A percentile compares a stretch with the other conserved stretches of the same genome.
phyloP scores from a whole-genome alignment of 2,797 vertebrate species.

The Argya squamiceps region DNA sequence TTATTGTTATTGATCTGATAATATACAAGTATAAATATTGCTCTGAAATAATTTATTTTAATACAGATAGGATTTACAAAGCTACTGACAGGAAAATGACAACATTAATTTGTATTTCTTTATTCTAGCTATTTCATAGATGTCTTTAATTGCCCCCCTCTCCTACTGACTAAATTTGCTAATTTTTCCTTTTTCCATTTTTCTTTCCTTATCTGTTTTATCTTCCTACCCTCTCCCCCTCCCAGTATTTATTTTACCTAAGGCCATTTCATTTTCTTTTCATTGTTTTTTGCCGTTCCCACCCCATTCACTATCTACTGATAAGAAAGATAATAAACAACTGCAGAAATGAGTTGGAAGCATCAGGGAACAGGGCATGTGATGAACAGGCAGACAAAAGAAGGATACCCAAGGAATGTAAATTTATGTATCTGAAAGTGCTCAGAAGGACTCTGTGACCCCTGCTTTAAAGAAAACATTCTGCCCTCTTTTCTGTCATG shows the following conservation, averaged over 20 bases:
- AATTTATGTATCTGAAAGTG: neutral
- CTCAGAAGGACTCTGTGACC: neutral
- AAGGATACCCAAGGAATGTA: neutral
- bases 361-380: neutral
- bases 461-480: neutral
- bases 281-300: neutral
- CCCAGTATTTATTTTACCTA: neutral
- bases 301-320: neutral
- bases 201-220: neutral
- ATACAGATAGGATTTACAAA: neutral
- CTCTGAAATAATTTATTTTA: neutral
- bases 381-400: neutral
- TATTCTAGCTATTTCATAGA: neutral
- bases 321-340: neutral
- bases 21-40: neutral
- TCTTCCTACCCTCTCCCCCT: fast-evolving
- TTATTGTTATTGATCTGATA: neutral
- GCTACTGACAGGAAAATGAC: neutral
- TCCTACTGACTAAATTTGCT: neutral
- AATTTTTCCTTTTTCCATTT: neutral
- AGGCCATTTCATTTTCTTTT: neutral
- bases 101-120: neutral
- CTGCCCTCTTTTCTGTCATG: neutral
- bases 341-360: neutral
- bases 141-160: neutral